Evolutionary conservation across 1,140 invertebrate genomes (phyloP), one percentile per base, ranked within the genome.

Genomic region (Caenorhabditis inopinata): DNA sequence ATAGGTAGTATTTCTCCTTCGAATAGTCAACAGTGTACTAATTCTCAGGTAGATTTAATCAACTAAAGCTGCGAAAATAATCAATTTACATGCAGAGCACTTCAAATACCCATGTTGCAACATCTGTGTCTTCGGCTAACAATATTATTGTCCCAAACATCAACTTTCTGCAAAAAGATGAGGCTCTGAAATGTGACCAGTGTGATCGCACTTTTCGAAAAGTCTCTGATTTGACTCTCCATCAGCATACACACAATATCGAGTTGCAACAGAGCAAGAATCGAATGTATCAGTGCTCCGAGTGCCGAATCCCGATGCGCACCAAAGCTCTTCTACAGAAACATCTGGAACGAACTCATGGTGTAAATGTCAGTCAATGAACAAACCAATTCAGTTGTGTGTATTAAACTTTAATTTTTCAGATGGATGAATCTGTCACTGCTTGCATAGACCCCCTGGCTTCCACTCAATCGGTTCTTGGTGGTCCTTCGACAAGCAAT

Each of bases 121-220:
- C n/a, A 25, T 48, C 48, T 38, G 12, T 18, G 74, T 14, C 23
- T 48, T 4, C 42, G 53, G 0, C 48, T 18, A 45, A 12, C 21
- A 53, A 46, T 16, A 14, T 42, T 4, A 9, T 68, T 27, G 29
- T 18, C 14, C 18, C 74, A 53, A 74, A 75, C 32, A 18, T 45
- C 48, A 51, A 73, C 27, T 48, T 79, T 35, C 35, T 62, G 1
- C 51, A 51, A 42, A 78, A 68, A 46, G 76, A 78, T 14, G 79
- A 83, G 32, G 75, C 78, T 12, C 78, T 80, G n/a, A 81, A 81
- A 45, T 88, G 87, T 42, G 81, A 83, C 16, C 58, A 80, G 45
- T 88, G 87, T 68, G 83, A 82, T 27, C 82, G 83, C 1, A 84
- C 86, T 27, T 88, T 88, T 75, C 84, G 86, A 7, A 88, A 88